Base-by-base conservation (phyloP, 1,140 invertebrate genomes). In the Hormaphis cornu region DNA sequence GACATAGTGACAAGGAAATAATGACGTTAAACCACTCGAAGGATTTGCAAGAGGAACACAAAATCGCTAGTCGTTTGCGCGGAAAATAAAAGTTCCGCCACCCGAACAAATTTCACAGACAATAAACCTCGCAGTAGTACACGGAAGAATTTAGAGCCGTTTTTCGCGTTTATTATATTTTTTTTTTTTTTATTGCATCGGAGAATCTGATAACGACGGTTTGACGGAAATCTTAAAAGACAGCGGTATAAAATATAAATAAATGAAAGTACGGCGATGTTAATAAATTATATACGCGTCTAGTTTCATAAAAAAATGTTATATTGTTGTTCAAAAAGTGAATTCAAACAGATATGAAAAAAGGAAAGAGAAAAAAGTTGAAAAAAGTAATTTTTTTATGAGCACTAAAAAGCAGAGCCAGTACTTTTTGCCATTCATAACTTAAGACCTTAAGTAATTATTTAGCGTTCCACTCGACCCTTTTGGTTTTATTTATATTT, bases 401-500 rank as follows among this genome's bases (percentile, higher is more conserved):
- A 48, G 18, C 50, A 63, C 10, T 63, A 48, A 46, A 61, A 61
- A 61, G 16, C 35, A 37, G 3, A 42, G 10, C 8, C n/a, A 16
- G 9, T 22, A 1, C 35, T 22, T 8, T 14, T 28, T 6, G 3
- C 1, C 33, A 37, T 40, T 58, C 37, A 42, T 42, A 42, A 12
- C 35, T 18, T 6, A 46, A 63, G 59, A n/a, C n/a, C n/a, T n/a
- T n/a, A n/a, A n/a, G n/a, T n/a, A n/a, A n/a, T n/a, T 63, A 63
- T 46, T 63, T 63, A 48, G 59, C 33, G 28, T 63, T 61, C 48
- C 42, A 20, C 28, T 20, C 4, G 16, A 20, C 59, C 59, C 18
- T 30, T 63, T 63, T n/a, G n/a, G n/a, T 48, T 63, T 48, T 18
- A 33, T 48, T 48, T 48, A 63, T 63, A 63, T 63, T 63, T 33